Evolutionary conservation across 2,888 invertebrate genomes (phyloP), one percentile per base, ranked within the genome.

Genomic region (Drosophila mimica): DNA sequence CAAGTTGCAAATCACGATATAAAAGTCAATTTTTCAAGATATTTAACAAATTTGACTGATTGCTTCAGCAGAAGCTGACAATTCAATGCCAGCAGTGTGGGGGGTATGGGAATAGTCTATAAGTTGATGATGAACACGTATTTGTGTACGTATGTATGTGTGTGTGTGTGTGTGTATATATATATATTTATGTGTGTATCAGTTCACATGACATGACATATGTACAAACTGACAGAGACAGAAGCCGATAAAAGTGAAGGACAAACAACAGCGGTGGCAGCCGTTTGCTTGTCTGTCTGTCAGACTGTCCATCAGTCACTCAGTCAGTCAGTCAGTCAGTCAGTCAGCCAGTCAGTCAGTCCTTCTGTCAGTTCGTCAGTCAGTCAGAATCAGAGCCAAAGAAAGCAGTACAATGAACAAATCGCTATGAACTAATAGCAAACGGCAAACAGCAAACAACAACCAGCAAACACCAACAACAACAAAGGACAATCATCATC

Each of bases 361-460:
- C n/a, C n/a, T n/a, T n/a, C n/a, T n/a, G n/a, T n/a, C n/a, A n/a
- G n/a, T n/a, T n/a, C n/a, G n/a, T n/a, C n/a, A n/a, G n/a, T n/a
- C n/a, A 30, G n/a, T 58, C 53, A 58, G 43, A 43, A 54, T n/a
- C 20, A 25, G 36, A 69, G 56, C 43, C 61, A 68, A 65, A 60
- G 62, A 62, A 63, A 68, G 78, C 77, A 73, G 28, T 33, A 62
- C 74, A 68, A 51, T 70, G 68, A 67, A 62, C 76, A 71, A 76
- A 74, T 74, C 81, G 69, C 74, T 61, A 70, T 67, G 56, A 77
- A 64, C 78, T 60, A 70, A 65, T 61, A 65, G 66, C 70, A 61
- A 38, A 59, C 48, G 17, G 25, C 34, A 43, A 15, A 6, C 62
- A 65, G 49, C 57, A 58, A 53, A 52, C 80, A 59, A 49, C 67